Conservation (phyloP, 2,888 invertebrate species). For the Eulithis testata region DNA sequence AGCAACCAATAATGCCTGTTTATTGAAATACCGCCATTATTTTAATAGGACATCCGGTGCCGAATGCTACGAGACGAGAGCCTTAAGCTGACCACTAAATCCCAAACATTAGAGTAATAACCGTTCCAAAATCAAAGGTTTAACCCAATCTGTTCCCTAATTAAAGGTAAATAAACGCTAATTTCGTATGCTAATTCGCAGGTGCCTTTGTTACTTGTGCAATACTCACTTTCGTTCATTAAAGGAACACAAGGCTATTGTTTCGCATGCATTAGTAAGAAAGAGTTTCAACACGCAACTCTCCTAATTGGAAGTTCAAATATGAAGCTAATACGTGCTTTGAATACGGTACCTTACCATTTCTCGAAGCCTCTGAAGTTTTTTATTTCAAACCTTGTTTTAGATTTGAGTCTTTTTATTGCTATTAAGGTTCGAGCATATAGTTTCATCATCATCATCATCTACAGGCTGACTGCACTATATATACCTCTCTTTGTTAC, state of each 20-base stretch:
- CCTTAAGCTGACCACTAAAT: constrained; percentile 45
- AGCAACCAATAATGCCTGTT: constrained; percentile 66
- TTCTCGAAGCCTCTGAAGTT: constrained; percentile 2
- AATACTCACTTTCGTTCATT: constrained; percentile 53
- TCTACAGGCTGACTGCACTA: no score
- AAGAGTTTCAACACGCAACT: constrained; percentile 40
- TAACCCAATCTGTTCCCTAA: constrained; percentile 56
- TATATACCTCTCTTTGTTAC: no score
- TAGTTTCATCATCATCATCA: no score
- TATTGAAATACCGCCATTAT: constrained; percentile 79
- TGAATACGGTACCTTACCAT: constrained; percentile 22
- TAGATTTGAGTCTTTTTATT: background rate
- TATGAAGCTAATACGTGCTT: constrained; percentile 24
- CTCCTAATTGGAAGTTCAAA: constrained; percentile 40
- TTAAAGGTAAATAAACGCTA: constrained; percentile 55
- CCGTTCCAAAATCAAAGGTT: constrained; percentile 42
- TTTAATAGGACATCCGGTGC: constrained; percentile 81
- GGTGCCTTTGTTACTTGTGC: constrained; percentile 54
- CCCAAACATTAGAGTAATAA: constrained; percentile 67
- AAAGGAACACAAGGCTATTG: constrained; percentile 46
- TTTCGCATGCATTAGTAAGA: constrained; percentile 46
- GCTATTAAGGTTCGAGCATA: no score
- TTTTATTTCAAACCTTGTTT: background rate
- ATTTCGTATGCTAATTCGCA: constrained; percentile 70
- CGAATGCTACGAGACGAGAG: constrained; percentile 50